Evolutionary conservation across 2,113 vertebrate genomes (phyloP).

Genomic region (Garra rufa): DNA sequence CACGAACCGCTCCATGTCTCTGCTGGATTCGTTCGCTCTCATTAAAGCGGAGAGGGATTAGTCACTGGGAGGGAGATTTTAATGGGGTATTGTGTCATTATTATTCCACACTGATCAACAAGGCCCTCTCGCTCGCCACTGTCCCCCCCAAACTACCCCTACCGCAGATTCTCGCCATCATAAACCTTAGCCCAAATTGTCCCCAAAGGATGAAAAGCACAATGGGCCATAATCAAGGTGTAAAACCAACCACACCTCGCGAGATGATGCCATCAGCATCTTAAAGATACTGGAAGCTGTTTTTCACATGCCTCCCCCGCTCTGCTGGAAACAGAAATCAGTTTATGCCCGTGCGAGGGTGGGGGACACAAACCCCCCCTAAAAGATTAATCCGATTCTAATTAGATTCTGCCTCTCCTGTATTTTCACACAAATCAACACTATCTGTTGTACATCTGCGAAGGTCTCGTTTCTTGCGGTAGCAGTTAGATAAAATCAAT

Average conservation of each 20-base stretch:
- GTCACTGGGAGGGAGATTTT: slow-evolving; percentile 55
- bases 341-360: not conserved
- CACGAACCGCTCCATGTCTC: slow-evolving; percentile 49
- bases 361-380: not conserved
- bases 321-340: slow-evolving; percentile 30
- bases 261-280: slow-evolving; percentile 21
- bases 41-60: slow-evolving; percentile 57
- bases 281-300: not conserved
- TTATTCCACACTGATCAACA: slow-evolving; percentile 60
- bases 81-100: slow-evolving; percentile 57
- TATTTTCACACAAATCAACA: slow-evolving; percentile 54
- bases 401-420: slow-evolving; percentile 52
- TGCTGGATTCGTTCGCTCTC: slow-evolving; percentile 54
- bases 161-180: not conserved
- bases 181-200: slow-evolving; percentile 51
- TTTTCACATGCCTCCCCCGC: slow-evolving; percentile 11
- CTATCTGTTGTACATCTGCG: slow-evolving; percentile 54
- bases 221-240: slow-evolving; percentile 53
- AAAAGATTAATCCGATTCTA: slow-evolving; percentile 54
- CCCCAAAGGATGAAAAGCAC: slow-evolving; percentile 51
- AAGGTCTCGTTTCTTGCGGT: slow-evolving; percentile 43
- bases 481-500: slow-evolving; percentile 53
- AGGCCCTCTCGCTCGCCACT: slow-evolving; percentile 39
- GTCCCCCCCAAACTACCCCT: not conserved
- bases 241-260: slow-evolving; percentile 57